Percentiles rank a stretch among this genome's conserved stretches.
Evolutionary conservation across 2,888 invertebrate species (phyloP).

Genomic region (Uloborus plumipes): DNA sequence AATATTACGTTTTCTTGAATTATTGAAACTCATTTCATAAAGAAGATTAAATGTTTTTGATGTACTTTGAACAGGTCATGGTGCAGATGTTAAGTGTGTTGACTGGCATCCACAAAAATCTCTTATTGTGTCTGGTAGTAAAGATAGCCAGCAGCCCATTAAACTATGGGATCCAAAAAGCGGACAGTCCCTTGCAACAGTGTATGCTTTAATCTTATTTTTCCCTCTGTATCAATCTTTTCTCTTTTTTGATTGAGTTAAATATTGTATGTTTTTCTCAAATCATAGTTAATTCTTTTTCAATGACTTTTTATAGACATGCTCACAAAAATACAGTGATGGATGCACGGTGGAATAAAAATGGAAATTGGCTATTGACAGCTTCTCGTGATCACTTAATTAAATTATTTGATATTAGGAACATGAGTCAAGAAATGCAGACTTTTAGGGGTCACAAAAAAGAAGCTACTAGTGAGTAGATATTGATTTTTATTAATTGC

Average conservation of each 20-base stretch:
- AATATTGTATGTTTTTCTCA: neutral
- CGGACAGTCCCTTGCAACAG: slow-evolving; percentile 92
- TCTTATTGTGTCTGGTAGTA: slow-evolving; percentile 96
- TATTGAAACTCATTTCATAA: neutral
- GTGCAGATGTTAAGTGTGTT: slow-evolving; percentile 98
- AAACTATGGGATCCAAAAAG: slow-evolving; percentile 99
- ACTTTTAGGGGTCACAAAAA: slow-evolving; percentile 99
- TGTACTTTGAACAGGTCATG: slow-evolving; percentile 80
- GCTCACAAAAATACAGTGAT: slow-evolving; percentile 99
- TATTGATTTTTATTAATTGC: no score
- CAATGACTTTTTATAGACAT: slow-evolving; percentile 77
- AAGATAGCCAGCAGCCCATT: slow-evolving; percentile 99
- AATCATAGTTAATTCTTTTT: neutral
- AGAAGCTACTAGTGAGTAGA: slow-evolving; percentile 86
- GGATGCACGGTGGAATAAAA: slow-evolving; percentile 99
- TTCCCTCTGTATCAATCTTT: slow-evolving; percentile 6
- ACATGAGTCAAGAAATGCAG: slow-evolving; percentile 94
- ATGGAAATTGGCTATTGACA: slow-evolving; percentile 99
- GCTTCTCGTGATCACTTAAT: slow-evolving; percentile 97
- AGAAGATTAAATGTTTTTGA: neutral
- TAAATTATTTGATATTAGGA: slow-evolving; percentile 97
- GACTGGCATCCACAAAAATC: slow-evolving; percentile 99
- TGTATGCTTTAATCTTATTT: slow-evolving; percentile 76
- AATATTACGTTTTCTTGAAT: no score
- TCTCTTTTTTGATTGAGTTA: slow-evolving; percentile 17